These are phyloP conservation scores for Cantharis rustica DNA, from an alignment of 2,888 invertebrate genomes.

Conservation along the genomic window DNA sequence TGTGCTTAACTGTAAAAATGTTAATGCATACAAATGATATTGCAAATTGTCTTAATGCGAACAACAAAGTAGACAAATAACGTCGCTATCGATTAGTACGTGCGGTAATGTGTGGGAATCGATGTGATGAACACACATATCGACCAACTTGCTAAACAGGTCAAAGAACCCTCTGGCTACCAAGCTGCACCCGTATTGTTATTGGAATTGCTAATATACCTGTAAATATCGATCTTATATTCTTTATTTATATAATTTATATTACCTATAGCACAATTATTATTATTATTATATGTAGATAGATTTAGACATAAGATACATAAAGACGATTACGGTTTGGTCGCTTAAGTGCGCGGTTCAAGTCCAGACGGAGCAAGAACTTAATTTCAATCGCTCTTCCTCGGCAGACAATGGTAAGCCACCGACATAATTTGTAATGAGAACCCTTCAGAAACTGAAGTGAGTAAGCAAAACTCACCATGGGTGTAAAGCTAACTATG, in stretches of 20 bases:
- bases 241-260: not conserved
- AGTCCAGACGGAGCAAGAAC: no score
- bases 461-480: no score
- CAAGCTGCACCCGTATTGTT: constrained; percentile 36
- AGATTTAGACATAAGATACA: no score
- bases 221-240: not conserved
- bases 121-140: constrained; percentile 41
- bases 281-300: not conserved
- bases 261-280: not conserved
- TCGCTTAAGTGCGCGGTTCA: no score
- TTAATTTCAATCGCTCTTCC: no score
- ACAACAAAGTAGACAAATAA: constrained; percentile 35
- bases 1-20: not conserved
- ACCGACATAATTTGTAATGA: no score
- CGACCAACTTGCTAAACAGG: constrained; percentile 48
- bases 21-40: not conserved
- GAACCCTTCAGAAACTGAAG: no score
- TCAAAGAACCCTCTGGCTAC: constrained; percentile 48
- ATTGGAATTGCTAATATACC: constrained; percentile 43
- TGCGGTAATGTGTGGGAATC: constrained; percentile 47
- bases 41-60: not conserved
- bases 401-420: no score
- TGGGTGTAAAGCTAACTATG: no score
- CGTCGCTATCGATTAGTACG: constrained; percentile 39
- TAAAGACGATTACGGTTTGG: no score